Conservation (phyloP, 2,797 vertebrate genomes). For the Gallinago nigripennis region DNA sequence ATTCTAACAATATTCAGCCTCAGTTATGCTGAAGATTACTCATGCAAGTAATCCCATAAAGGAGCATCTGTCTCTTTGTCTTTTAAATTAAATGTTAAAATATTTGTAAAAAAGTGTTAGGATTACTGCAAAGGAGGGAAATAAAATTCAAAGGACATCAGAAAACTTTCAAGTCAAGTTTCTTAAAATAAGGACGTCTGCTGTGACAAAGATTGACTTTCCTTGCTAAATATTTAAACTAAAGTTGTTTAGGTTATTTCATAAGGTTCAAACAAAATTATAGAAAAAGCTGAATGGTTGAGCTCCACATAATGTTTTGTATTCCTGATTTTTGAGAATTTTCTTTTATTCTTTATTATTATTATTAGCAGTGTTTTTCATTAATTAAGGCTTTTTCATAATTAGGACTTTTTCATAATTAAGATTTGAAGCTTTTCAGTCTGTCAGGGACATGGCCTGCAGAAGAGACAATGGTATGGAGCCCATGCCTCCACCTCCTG, state of each 20-base stretch:
- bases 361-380: neutral
- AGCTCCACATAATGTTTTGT: neutral
- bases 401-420: too few species aligned
- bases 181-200: neutral
- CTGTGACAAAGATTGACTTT: neutral
- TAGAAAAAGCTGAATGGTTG: neutral
- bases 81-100: neutral
- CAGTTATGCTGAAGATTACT: neutral
- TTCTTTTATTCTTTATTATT: neutral
- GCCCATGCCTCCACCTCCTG: neutral
- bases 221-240: neutral
- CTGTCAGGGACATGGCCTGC: accelerated
- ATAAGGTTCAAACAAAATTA: neutral
- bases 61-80: neutral
- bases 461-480: neutral
- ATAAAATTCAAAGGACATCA: neutral
- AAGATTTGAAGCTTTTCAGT: neutral
- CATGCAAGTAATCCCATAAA: neutral
- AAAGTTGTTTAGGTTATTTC: neutral
- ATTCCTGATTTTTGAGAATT: neutral
- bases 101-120: neutral
- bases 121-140: neutral
- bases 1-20: neutral
- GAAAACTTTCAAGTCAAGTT: neutral
- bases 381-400: neutral